Base-by-base conservation (phyloP, 2,888 invertebrate species). In the Bombylius major region DNA sequence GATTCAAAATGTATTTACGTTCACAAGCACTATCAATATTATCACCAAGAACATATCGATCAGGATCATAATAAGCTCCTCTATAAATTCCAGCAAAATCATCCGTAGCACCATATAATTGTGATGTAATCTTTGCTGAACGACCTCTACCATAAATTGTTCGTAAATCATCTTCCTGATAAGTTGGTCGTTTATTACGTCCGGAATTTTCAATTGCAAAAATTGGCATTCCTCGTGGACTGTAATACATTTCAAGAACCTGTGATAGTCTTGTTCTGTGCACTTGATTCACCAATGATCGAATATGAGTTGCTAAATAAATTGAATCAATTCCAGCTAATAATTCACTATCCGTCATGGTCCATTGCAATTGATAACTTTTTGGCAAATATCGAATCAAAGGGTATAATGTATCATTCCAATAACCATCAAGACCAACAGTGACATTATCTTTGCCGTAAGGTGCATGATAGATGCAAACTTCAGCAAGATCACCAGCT, bases 271-370 rank as follows among this genome's bases (percentile, higher is more conserved):
- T 73, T 32, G 83, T 68, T 31, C 77, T 74, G 6, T 75, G 70
- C 48, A 80, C 69, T 56, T 75, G 72, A 54, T 75, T 70, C 5
- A 76, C 65, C 82, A 82, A 83, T 42, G 67, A 67, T 13, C 76
- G 71, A 14, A 81, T 65, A 63, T 78, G 71, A 46, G 71, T 74
- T 0, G 81, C 75, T 56, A 83, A 67, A 58, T 55, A 50, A 33
- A 64, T 72, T 81, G 85, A 85, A 67, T 86, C 86, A 50, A 86
- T 77, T 42, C 82, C 84, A 45, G 81, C 84, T 45, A 86, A 67
- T 54, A 86, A 78, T 70, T 86, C 84, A 32, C 84, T 80, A 64
- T 83, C 80, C 7, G 84, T 85, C 62, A 82, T 76, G 61, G 85
- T 83, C 78, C 82, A 83, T 71, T 47, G 67, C 12, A 56, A 51